Evolutionary conservation across 2,797 vertebrate genomes (phyloP), one percentile per base, ranked within the genome.

Genomic region (Chrysocyon brachyurus): DNA sequence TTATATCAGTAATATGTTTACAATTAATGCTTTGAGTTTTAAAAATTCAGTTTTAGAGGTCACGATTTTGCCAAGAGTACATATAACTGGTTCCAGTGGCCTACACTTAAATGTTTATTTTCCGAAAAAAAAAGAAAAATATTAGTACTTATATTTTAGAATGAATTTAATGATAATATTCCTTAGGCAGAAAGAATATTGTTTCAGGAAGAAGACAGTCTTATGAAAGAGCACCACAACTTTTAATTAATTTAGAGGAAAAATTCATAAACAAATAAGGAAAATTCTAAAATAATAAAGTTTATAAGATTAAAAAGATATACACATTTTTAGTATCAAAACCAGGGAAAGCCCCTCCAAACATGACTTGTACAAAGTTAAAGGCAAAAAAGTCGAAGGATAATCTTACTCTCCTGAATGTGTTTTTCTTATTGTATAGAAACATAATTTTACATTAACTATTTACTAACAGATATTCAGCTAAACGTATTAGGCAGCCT

Each of bases 171-270:
- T 1, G 91, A 66, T 96, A 77, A 57, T 19, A 59, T 15, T 73
- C 14, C 64, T 91, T 46, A 79, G 49, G 5, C 40, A 84, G 40
- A 15, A 66, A 89, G 26, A 6, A 31, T 83, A 64, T 73, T 97
- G 17, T 64, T 19, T 91, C 5, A 68, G 12, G 59, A 90, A 66
- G 54, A 93, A 92, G 24, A 79, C n/a, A 92, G 49, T 86, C 17
- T 90, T 94, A 66, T 40, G 8, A 92, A 79, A 22, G 36, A 73
- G 12, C 22, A 73, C 19, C 82, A 36, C 24, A 40, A 83, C 54
- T 95, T 97, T 97, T 96, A 96, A 93, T 93, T 89, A 96, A 92
- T 93, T 75, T 11, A 79, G 1, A 75, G 17, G 87, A 97, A 96
- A 77, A 85, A 91, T 63, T 83, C 61, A 14, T 56, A 88, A 40